Conservation (phyloP, 2,888 invertebrate genomes). For the Thereva unica region DNA sequence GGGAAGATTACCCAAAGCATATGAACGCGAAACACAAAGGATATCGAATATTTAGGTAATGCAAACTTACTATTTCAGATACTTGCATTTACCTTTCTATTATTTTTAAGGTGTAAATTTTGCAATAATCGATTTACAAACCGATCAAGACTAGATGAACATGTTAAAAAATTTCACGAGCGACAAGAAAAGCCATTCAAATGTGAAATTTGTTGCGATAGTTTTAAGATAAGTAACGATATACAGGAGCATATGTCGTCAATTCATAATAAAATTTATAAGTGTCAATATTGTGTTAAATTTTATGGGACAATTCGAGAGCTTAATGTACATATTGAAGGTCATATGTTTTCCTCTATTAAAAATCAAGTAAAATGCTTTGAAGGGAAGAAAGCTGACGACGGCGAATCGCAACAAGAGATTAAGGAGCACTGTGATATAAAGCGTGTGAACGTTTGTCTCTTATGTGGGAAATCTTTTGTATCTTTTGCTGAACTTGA, state of each 20-base stretch:
- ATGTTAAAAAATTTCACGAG: background rate
- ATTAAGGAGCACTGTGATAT: too few species aligned
- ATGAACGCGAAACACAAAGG: too few species aligned
- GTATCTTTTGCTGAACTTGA: background rate
- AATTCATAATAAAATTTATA: slow-evolving; percentile 9
- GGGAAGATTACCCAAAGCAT: too few species aligned
- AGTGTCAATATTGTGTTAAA: slow-evolving; percentile 12
- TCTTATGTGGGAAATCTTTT: slow-evolving; percentile 5
- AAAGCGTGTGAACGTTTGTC: background rate
- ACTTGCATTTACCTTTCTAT: too few species aligned
- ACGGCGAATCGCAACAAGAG: too few species aligned
- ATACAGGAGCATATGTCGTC: background rate
- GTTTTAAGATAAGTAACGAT: background rate
- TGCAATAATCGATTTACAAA: slow-evolving; percentile 9
- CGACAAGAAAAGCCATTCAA: background rate
- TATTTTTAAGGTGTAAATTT: slow-evolving; percentile 8
- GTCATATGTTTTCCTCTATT: background rate
- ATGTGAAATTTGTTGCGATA: slow-evolving; percentile 9
- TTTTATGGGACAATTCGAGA: slow-evolving; percentile 2
- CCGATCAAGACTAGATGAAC: background rate
- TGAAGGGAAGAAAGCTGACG: too few species aligned
- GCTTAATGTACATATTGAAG: slow-evolving; percentile 1
- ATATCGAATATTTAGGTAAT: too few species aligned
- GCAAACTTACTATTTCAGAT: too few species aligned
- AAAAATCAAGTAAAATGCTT: too few species aligned